Percentiles rank a stretch among this genome's conserved stretches.
These are phyloP conservation scores for Diadumene lineata DNA, from an alignment of 92 coral and sea anemone genomes.

Conservation along the genomic window DNA sequence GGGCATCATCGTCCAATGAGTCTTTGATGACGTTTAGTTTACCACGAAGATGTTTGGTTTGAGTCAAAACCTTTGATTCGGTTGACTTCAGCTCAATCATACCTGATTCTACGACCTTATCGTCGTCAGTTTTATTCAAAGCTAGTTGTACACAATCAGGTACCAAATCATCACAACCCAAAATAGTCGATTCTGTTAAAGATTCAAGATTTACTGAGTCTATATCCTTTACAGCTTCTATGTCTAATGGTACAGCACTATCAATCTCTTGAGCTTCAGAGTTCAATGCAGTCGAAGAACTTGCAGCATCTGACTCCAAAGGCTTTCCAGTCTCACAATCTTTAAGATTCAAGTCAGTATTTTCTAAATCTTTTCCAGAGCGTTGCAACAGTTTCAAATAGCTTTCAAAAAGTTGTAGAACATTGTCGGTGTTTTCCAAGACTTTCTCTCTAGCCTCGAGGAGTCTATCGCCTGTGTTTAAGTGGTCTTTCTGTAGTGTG, in stretches of 20 bases:
- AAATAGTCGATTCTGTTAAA: slow-evolving; percentile 4
- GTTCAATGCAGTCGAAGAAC: too few species aligned
- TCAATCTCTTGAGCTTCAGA: too few species aligned
- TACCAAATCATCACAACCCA: not conserved
- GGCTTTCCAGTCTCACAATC: slow-evolving; percentile 19
- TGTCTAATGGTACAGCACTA: too few species aligned
- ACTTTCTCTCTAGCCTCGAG: slow-evolving; percentile 43
- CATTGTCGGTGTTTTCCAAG: slow-evolving; percentile 69
- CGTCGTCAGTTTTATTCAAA: slow-evolving; percentile 80
- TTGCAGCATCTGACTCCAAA: too few species aligned
- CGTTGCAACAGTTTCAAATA: slow-evolving; percentile 57
- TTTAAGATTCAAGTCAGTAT: slow-evolving; percentile 5
- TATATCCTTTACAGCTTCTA: not conserved
- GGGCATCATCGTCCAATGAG: slow-evolving; percentile 48
- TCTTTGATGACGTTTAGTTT: slow-evolving; percentile 37
- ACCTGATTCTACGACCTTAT: slow-evolving; percentile 62
- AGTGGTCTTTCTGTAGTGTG: slow-evolving; percentile 5
- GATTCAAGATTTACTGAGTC: not conserved
- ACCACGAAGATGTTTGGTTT: slow-evolving; percentile 27
- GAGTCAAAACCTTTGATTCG: not conserved
- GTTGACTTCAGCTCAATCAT: not conserved
- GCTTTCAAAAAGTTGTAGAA: slow-evolving; percentile 65
- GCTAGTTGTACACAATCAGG: not conserved
- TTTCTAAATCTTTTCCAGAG: slow-evolving; percentile 30
- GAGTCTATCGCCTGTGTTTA: slow-evolving; percentile 15